Base-by-base conservation (phyloP, 2,113 vertebrate genomes). In the Lepidiolamprologus cunningtoni region DNA sequence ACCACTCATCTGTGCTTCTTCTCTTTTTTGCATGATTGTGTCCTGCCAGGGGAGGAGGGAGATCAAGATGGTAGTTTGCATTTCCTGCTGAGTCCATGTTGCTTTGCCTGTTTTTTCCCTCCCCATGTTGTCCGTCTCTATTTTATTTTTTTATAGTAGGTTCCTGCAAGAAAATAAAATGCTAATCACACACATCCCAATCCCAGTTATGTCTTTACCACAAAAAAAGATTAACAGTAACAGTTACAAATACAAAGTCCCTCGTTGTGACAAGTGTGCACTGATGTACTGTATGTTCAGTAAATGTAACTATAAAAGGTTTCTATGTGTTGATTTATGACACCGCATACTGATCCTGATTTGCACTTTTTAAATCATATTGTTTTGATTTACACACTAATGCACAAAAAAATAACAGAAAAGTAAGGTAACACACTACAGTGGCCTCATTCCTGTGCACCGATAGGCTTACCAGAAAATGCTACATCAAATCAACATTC, bases 21-120 rank as follows among this genome's bases (percentile, higher is more conserved):
- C 85, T 94, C 82, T 95, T 89, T 89, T 90, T 94, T 94, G 95
- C 96, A 96, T 96, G 95, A 94, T 87, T 95, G 91, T 86, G 84
- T 92, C 89, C 91, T 89, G 86, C 92, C 95, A 95, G 92, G 12
- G 50, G 96, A 96, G n/a, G 95, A 96, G 55, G 95, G 88, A 92
- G 95, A 95, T 92, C 94, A 95, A 94, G 95, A 96, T 95, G 96
- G 96, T 96, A 96, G 86, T 95, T 95, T 95, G 92, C 94, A 95
- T 95, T 95, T 94, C 87, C 90, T 92, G 93, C 91, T 93, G 85
- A 91, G 84, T 90, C 82, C 76, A 83, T 93, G 91, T 91, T 89
- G 87, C 87, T 89, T 84, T 95, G 94, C 92, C 73, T 94, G 93
- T 87, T 52, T 93, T 84, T 54, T 54, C 28, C 57, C 81, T 86